These are phyloP conservation scores for Linnaemya tessellans DNA, from an alignment of 2,888 invertebrate genomes.

Conservation along the genomic window DNA sequence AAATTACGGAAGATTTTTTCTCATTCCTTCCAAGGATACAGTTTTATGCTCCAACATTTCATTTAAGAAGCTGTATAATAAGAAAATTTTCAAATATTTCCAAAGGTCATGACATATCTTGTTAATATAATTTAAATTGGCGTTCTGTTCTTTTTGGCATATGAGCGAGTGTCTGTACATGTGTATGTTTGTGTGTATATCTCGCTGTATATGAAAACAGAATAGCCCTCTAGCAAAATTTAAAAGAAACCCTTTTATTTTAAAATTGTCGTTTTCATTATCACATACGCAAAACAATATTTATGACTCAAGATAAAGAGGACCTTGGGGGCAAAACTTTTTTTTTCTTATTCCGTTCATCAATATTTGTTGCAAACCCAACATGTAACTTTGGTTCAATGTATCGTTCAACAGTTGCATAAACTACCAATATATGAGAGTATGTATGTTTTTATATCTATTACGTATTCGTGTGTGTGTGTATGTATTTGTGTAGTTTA, in stretches of 20 bases:
- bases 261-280: constrained; percentile 52
- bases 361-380: constrained; percentile 44
- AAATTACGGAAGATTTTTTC: not conserved
- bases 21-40: too few species aligned
- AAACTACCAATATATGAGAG: constrained; percentile 12
- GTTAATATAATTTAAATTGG: not conserved
- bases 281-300: constrained; percentile 66
- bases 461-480: not conserved
- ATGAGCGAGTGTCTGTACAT: not conserved
- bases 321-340: constrained; percentile 71
- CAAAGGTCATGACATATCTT: not conserved
- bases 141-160: not conserved
- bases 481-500: not conserved
- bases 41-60: too few species aligned
- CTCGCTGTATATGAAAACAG: not conserved
- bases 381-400: not conserved
- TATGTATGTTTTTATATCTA: not conserved
- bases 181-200: too few species aligned
- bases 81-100: not conserved
- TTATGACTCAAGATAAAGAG: constrained; percentile 75
- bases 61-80: not conserved
- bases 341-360: constrained; percentile 60
- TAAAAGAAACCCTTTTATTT: constrained; percentile 35
- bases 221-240: not conserved
- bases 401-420: constrained; percentile 17